Base-by-base conservation (phyloP, 1,140 invertebrate genomes). In the Diachasmimorpha longicaudata region DNA sequence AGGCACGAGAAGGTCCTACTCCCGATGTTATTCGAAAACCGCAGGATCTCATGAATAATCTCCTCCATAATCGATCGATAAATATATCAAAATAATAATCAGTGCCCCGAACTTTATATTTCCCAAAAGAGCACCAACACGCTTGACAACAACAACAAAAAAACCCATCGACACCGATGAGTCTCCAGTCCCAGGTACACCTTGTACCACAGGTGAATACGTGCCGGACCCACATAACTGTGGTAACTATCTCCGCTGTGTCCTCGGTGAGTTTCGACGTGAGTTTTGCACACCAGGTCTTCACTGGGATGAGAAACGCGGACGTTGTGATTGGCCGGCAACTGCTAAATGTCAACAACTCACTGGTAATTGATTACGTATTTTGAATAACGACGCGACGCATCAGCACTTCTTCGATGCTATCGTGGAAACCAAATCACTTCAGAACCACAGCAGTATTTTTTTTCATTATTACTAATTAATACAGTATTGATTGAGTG, bases 271-370 rank as follows among this genome's bases (percentile, higher is more conserved):
- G 70, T 89, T 93, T 70, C 90, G 89, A 52, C 92, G 91, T 36
- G 92, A 94, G 78, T 91, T 92, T 25, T 96, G 95, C 83, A 92
- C 94, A 0, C 91, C 93, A 0, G 94, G 94, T 39, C 84, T 96
- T n/a, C 94, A 96, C 81, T 97, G 95, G 95, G 95, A 95, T 79
- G 83, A 86, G 9, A 83, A 86, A 3, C 87, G 88, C 14, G 89
- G 90, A n/a, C 88, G 92, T 8, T 96, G 95, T 79, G 95, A 97
- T 82, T 96, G 95, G 95, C 95, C 95, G 1, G 87, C 88, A 16
- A 88, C 89, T 13, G 94, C 93, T 0, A 93, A 93, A 80, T 96
- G 95, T 82, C 88, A 89, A 80, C 82, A 85, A 77, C 72, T 37
- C 42, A 39, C 55, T 48, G 74, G 74, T 75, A 75, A 39, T 19